phyloP scores from a whole-genome alignment of 2,797 vertebrate genomes.

The Ispidina picta region DNA sequence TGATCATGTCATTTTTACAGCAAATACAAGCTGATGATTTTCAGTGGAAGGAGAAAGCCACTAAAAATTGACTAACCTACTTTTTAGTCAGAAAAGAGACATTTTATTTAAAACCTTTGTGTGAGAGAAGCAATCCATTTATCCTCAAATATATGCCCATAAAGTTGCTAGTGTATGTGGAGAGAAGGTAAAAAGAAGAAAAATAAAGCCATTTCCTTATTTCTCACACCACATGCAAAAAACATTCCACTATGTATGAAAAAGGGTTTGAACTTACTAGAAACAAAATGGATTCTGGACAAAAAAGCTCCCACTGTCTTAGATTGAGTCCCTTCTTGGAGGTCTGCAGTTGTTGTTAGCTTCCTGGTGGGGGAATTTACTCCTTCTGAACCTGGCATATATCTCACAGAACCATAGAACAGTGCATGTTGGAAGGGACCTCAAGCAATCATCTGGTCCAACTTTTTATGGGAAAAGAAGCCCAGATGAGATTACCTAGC shows the following conservation, averaged over 20 bases:
- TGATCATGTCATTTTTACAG: constrained; percentile 52
- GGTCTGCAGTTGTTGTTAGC: neutral
- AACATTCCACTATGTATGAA: neutral
- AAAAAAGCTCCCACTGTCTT: neutral
- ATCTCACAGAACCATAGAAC: neutral
- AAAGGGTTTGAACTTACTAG: neutral
- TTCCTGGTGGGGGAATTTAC: neutral
- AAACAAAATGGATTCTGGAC: neutral
- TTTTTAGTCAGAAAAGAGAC: constrained; percentile 40
- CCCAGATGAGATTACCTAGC: neutral
- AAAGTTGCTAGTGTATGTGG: neutral
- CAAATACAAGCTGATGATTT: constrained; percentile 48
- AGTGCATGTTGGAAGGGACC: neutral
- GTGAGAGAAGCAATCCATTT: constrained; percentile 25
- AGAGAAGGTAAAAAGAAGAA: constrained; percentile 10
- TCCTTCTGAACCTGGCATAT: neutral
- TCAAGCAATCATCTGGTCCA: neutral
- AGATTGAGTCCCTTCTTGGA: neutral
- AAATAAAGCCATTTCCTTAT: constrained; percentile 31
- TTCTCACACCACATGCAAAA: neutral
- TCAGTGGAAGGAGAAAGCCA: constrained; percentile 38
- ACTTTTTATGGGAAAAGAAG: neutral
- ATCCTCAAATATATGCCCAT: constrained; percentile 30
- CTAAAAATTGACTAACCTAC: constrained; percentile 49
- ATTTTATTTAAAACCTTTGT: constrained; percentile 42